Evolutionary conservation across 2,888 invertebrate genomes (phyloP), one percentile per base, ranked within the genome.

Genomic region (Hedya salicella): DNA sequence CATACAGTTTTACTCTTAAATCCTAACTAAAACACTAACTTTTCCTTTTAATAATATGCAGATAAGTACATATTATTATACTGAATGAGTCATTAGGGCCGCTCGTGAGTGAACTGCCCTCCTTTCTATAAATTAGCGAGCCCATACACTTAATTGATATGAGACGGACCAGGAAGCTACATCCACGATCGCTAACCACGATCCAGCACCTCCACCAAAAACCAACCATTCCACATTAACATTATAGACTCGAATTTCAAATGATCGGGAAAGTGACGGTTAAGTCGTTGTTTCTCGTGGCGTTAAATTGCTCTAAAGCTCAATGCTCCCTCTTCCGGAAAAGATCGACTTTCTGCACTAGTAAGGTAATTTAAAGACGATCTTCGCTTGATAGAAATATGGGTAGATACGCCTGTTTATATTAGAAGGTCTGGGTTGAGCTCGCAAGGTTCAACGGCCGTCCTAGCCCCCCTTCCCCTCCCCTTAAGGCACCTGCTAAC

Each of bases 81-180:
- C 48, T 46, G 53, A 66, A 66, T 72, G 70, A 73, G 69, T 73
- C 73, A 79, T 78, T 73, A 77, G 70, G 70, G 74, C 70, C 70
- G 75, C 71, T 73, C 87, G 86, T 87, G 87, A 84, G 77, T 78
- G 76, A 80, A 69, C 72, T 84, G 86, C 81, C 86, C 87, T 79
- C 81, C 84, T 88, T 89, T 86, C 83, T 82, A 87, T 87, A 89
- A 89, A 91, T 90, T 88, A 84, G 82, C 86, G 72, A 82, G 78
- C 82, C 80, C 84, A 86, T 85, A 83, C 76, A 79, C 78, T 85
- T 89, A 88, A 89, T 88, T 88, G 88, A 88, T 87, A 88, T 86
- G 80, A 88, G 82, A 81, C 82, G 78, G 80, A 88, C 88, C 88
- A 89, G 90, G 91, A 91, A 91, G 86, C 82, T 74, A 77, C 74